These are phyloP conservation scores for Phrynocephalus versicolor DNA, from an alignment of 2,113 vertebrate genomes.

Conservation along the genomic window DNA sequence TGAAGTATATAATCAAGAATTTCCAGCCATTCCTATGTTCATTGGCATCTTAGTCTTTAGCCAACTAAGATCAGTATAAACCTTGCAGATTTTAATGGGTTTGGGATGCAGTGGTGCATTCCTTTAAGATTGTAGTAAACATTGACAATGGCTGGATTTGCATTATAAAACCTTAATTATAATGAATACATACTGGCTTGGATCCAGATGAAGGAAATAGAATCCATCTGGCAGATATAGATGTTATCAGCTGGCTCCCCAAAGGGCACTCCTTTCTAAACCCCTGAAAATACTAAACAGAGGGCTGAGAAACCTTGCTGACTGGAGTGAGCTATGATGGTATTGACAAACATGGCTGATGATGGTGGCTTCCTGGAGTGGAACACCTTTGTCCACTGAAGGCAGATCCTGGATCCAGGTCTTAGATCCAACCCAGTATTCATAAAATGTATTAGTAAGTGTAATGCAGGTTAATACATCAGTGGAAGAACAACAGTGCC, in stretches of 20 bases:
- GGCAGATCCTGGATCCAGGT: neutral
- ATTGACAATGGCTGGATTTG: constrained; percentile 52
- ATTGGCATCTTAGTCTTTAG: neutral
- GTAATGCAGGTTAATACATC: constrained; percentile 69
- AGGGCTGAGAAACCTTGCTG: too few relatives aligned
- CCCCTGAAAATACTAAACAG: too few relatives aligned
- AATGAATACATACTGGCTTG: neutral
- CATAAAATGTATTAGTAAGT: constrained; percentile 58
- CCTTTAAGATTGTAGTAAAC: constrained; percentile 47
- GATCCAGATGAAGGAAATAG: neutral
- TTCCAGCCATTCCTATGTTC: constrained; percentile 39
- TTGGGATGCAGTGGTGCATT: constrained; percentile 29
- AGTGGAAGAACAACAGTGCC: constrained; percentile 77
- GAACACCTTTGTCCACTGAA: too few relatives aligned
- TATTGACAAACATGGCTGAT: neutral
- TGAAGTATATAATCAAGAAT: constrained; percentile 35
- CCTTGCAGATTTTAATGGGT: constrained; percentile 18
- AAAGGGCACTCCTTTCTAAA: neutral
- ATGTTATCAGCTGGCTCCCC: neutral
- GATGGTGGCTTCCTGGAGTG: too few relatives aligned
- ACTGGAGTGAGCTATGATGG: neutral
- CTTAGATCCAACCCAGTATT: constrained; percentile 36
- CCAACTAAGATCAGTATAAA: neutral
- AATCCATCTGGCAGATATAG: neutral
- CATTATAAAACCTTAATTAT: constrained; percentile 33